These are phyloP conservation scores for Gallirallus australis DNA, from an alignment of 2,797 vertebrate species.

Conservation along the genomic window DNA sequence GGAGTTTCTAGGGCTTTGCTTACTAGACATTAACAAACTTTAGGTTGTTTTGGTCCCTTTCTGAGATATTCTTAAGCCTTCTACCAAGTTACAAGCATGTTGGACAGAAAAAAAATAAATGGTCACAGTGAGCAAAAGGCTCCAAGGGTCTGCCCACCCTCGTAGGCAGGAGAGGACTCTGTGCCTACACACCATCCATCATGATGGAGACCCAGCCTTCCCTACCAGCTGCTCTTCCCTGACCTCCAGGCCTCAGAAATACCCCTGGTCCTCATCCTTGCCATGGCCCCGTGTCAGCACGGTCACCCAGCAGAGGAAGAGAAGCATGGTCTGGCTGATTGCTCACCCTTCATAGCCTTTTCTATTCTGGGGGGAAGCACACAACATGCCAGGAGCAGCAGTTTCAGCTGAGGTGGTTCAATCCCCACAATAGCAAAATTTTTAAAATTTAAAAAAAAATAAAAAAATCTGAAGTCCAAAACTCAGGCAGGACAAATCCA, in stretches of 20 bases:
- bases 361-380: fast-evolving
- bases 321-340: fast-evolving
- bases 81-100: background rate
- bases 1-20: background rate
- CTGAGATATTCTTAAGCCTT: background rate
- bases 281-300: fast-evolving
- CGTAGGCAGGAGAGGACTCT: background rate
- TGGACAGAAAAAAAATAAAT: background rate
- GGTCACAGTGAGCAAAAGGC: background rate
- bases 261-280: fast-evolving
- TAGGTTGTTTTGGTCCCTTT: background rate
- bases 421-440: background rate
- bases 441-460: background rate
- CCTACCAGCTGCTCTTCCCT: background rate
- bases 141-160: background rate
- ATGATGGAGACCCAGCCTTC: background rate
- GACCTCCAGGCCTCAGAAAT: fast-evolving
- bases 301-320: background rate
- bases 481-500: background rate
- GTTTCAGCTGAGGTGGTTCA: background rate
- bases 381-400: fast-evolving
- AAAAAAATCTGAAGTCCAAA: background rate
- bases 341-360: fast-evolving
- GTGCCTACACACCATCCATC: background rate
- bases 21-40: background rate